These are phyloP conservation scores for Diplodus puntazzo DNA, from an alignment of 2,797 vertebrate species.

Conservation along the genomic window DNA sequence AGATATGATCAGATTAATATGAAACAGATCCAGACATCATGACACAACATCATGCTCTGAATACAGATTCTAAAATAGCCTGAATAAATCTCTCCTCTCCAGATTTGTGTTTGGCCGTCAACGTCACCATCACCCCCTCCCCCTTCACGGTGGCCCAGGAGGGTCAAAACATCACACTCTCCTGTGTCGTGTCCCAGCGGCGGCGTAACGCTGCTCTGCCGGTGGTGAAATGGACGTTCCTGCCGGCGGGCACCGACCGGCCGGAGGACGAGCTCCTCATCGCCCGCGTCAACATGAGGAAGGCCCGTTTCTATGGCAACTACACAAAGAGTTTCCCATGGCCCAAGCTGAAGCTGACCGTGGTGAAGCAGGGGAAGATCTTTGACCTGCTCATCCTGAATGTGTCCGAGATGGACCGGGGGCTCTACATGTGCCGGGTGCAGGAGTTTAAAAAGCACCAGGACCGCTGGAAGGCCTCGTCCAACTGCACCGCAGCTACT, in stretches of 20 bases:
- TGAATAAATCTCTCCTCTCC: conserved; percentile 15
- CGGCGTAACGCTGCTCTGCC: conserved; percentile 88
- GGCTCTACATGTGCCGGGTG: conserved; percentile 93
- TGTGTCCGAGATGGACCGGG: conserved; percentile 87
- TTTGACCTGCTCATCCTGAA: conserved; percentile 90
- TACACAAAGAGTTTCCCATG: conserved; percentile 90
- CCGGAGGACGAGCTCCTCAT: conserved; percentile 88
- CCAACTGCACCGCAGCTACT: conserved; percentile 91
- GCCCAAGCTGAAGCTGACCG: conserved; percentile 89
- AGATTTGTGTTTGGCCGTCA: conserved; percentile 90
- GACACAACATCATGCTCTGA: background rate
- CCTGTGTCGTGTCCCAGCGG: conserved; percentile 91
- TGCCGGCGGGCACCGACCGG: conserved; percentile 71
- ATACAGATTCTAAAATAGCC: background rate
- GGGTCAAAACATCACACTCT: conserved; percentile 92
- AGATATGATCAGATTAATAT: background rate
- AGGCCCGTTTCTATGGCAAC: conserved; percentile 94
- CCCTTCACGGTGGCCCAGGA: conserved; percentile 88
- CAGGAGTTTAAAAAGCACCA: conserved; percentile 93
- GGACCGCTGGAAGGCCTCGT: conserved; percentile 93
- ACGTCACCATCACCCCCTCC: conserved; percentile 92
- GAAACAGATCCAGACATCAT: background rate
- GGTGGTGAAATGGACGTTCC: conserved; percentile 93
- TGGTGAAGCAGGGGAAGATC: conserved; percentile 87
- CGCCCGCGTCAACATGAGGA: conserved; percentile 93